A percentile compares a stretch with the other conserved stretches of the same genome.
Conservation (phyloP, 2,113 vertebrate genomes). For the Lucifuga dentata region DNA sequence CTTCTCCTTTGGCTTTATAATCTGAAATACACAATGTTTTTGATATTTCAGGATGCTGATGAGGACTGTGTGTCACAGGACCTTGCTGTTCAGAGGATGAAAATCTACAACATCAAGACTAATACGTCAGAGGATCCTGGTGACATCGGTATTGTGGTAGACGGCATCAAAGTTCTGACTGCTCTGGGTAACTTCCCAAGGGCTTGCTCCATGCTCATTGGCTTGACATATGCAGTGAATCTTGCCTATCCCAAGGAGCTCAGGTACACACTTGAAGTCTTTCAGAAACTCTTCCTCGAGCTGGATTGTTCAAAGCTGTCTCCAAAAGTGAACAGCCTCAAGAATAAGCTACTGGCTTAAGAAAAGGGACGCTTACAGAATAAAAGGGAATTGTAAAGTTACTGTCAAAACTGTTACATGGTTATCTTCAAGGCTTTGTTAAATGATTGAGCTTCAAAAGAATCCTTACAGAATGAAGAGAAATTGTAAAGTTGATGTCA, state of each 20-base stretch:
- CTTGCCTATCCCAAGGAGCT: conserved; percentile 37
- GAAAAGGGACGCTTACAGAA: background rate
- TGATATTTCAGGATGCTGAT: conserved; percentile 43
- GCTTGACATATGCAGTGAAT: conserved; percentile 25
- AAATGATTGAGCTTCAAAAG: too few species aligned
- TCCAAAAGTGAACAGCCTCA: conserved; percentile 41
- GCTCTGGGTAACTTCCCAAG: conserved; percentile 18
- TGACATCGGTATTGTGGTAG: conserved; percentile 21
- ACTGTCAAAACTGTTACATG: too few species aligned
- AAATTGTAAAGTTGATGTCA: too few species aligned
- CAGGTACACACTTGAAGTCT: conserved; percentile 23
- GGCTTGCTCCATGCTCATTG: conserved; percentile 30
- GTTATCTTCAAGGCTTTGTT: background rate
- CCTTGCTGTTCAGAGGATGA: conserved; percentile 40
- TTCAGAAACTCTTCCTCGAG: conserved; percentile 1
- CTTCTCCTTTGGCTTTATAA: conserved; percentile 3
- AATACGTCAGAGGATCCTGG: background rate
- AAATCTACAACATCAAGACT: conserved; percentile 22
- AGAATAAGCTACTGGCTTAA: conserved; percentile 31
- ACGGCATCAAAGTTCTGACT: conserved; percentile 11
- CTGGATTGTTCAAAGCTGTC: conserved; percentile 41
- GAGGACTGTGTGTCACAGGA: conserved; percentile 32
- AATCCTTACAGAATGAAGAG: too few species aligned
- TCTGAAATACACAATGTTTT: conserved; percentile 4
- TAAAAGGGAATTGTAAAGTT: too few species aligned